phyloP scores from a whole-genome alignment of 2,113 vertebrate genomes.

The Zonotrichia leucophrys region DNA sequence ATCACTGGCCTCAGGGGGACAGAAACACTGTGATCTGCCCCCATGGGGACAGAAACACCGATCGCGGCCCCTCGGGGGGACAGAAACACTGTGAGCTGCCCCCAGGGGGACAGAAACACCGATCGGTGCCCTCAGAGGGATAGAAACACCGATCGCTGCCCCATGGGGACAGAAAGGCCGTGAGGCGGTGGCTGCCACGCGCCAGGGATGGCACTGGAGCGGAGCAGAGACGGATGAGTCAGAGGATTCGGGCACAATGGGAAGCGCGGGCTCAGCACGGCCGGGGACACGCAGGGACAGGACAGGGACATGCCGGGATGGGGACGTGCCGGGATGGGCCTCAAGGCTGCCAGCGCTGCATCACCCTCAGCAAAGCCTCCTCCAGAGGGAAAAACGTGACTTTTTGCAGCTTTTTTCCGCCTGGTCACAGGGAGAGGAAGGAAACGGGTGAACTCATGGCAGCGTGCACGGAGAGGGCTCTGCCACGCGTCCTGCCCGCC shows the following conservation, averaged over 20 bases:
- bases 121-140: no score
- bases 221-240: neutral
- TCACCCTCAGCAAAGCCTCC: rapidly evolving
- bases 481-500: neutral
- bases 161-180: neutral
- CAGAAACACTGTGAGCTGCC: no score
- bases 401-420: rapidly evolving
- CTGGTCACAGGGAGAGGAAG: rapidly evolving
- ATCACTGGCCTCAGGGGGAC: no score
- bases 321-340: neutral
- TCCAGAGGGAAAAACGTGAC: rapidly evolving
- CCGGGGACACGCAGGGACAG: neutral
- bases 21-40: no score
- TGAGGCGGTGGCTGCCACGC: neutral
- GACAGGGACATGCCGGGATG: neutral
- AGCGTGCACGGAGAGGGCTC: rapidly evolving
- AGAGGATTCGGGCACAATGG: conserved; percentile 20
- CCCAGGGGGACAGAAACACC: no score
- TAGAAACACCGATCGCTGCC: no score
- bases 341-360: neutral
- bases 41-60: no score
- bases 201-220: rapidly evolving
- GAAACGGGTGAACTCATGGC: neutral
- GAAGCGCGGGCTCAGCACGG: conserved; percentile 48
- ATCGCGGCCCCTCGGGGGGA: no score